Conservation (phyloP, 2,797 vertebrate genomes). For the Pseudotriccus pelzelni region DNA sequence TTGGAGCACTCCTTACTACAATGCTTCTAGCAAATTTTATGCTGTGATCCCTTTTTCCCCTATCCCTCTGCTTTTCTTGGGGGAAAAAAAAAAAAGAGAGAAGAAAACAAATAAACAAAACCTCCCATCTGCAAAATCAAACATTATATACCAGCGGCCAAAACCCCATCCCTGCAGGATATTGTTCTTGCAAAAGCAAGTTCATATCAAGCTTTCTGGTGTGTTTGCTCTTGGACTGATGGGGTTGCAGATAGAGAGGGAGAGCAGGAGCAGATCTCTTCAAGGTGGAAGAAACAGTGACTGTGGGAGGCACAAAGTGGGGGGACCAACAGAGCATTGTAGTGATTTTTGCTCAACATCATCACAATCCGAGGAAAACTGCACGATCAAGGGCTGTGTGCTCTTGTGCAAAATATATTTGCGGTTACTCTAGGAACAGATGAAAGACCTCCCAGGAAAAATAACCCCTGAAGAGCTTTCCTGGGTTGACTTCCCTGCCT, state of each 20-base stretch:
- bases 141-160: background rate
- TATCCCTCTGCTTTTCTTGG: background rate
- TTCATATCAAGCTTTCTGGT: background rate
- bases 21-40: background rate
- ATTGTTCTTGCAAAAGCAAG: background rate
- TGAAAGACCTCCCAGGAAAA: background rate
- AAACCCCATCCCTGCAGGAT: background rate
- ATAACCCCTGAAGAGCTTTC: background rate
- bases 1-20: background rate
- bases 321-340: background rate
- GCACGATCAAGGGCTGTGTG: accelerated
- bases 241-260: background rate
- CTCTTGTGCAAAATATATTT: background rate
- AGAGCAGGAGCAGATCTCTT: background rate
- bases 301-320: background rate
- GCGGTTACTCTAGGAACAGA: background rate
- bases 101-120: background rate
- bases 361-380: background rate
- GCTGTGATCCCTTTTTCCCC: background rate
- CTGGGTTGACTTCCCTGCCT: background rate
- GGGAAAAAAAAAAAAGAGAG: background rate
- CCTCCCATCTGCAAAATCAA: background rate
- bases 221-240: background rate
- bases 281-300: background rate
- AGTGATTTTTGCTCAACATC: background rate